Percentiles rank a stretch among this genome's conserved stretches.
phyloP scores from a whole-genome alignment of 1,140 invertebrate genomes.

The Galendromus occidentalis region DNA sequence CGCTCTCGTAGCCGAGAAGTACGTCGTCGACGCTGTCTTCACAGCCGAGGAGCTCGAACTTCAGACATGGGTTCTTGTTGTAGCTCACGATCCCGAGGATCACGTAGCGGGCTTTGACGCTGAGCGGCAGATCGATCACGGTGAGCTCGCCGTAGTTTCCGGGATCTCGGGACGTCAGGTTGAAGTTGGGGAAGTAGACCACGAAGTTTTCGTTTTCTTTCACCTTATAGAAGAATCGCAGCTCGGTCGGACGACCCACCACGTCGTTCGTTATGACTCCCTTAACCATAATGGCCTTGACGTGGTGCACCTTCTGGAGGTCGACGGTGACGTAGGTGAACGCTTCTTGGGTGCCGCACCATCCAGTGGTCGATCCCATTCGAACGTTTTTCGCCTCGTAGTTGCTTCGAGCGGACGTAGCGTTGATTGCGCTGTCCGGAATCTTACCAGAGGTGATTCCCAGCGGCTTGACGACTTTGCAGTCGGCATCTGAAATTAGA shows the following conservation, averaged over 20 bases:
- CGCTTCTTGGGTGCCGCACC: slow-evolving; percentile 65
- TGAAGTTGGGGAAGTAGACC: slow-evolving; percentile 56
- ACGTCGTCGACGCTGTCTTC: slow-evolving; percentile 47
- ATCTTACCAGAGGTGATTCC: slow-evolving; percentile 75
- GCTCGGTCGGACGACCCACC: slow-evolving; percentile 78
- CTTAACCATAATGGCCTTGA: slow-evolving; percentile 56
- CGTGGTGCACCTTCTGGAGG: slow-evolving; percentile 63
- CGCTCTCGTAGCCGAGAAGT: slow-evolving; percentile 75
- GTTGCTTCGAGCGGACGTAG: slow-evolving; percentile 53
- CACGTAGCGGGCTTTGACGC: slow-evolving; percentile 74
- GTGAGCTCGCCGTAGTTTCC: slow-evolving; percentile 84
- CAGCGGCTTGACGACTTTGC: slow-evolving; percentile 71
- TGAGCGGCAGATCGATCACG: slow-evolving; percentile 81
- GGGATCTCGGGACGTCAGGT: slow-evolving; percentile 28
- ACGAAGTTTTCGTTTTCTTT: slow-evolving; percentile 79
- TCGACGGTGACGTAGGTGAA: slow-evolving; percentile 90
- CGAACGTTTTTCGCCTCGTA: slow-evolving; percentile 43
- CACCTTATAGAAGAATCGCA: slow-evolving; percentile 90
- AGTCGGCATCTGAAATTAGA: slow-evolving; percentile 55
- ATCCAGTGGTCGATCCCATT: slow-evolving; percentile 79
- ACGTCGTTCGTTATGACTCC: slow-evolving; percentile 86
- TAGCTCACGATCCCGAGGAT: slow-evolving; percentile 82
- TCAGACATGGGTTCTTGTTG: slow-evolving; percentile 85
- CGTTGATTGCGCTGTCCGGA: slow-evolving; percentile 85
- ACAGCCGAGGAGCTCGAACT: slow-evolving; percentile 88